Evolutionary conservation across 2,888 invertebrate genomes (phyloP).

Genomic region (Selenia dentaria): DNA sequence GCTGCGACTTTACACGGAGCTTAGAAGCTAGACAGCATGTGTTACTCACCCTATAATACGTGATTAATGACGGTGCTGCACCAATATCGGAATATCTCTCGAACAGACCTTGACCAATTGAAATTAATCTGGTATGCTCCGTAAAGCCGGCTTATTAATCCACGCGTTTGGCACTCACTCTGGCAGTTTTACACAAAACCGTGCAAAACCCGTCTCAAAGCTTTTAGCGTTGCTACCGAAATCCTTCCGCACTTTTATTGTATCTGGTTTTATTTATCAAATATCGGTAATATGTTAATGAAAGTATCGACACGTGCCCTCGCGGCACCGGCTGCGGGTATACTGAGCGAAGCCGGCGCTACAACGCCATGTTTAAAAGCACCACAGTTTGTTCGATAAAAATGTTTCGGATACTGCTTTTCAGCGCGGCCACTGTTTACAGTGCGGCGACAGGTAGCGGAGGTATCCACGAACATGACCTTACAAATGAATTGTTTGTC

Average conservation of each 20-base stretch:
- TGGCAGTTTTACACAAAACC: slow-evolving; percentile 46
- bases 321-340: slow-evolving; percentile 63
- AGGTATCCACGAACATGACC: slow-evolving; percentile 17
- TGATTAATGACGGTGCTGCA: slow-evolving; percentile 47
- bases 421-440: slow-evolving; percentile 43
- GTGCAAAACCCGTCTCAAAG: slow-evolving; percentile 37
- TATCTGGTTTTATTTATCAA: slow-evolving; percentile 40
- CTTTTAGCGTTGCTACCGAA: slow-evolving; percentile 31
- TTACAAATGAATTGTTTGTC: neutral
- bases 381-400: slow-evolving; percentile 61
- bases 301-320: slow-evolving; percentile 60
- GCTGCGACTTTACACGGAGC: slow-evolving; percentile 52
- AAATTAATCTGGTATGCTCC: slow-evolving; percentile 53
- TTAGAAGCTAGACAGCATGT: slow-evolving; percentile 37
- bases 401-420: slow-evolving; percentile 49
- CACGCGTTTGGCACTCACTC: slow-evolving; percentile 59
- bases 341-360: slow-evolving; percentile 50
- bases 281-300: slow-evolving; percentile 41
- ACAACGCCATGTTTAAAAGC: slow-evolving; percentile 74
- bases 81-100: slow-evolving; percentile 56
- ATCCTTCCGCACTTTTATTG: slow-evolving; percentile 41
- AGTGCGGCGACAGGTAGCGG: slow-evolving; percentile 18
- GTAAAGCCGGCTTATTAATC: slow-evolving; percentile 62
- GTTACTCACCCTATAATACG: slow-evolving; percentile 76
- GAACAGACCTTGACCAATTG: slow-evolving; percentile 64